Evolutionary conservation across 1,140 invertebrate genomes (phyloP), one percentile per base, ranked within the genome.

Genomic region (Eriocheir sinensis): DNA sequence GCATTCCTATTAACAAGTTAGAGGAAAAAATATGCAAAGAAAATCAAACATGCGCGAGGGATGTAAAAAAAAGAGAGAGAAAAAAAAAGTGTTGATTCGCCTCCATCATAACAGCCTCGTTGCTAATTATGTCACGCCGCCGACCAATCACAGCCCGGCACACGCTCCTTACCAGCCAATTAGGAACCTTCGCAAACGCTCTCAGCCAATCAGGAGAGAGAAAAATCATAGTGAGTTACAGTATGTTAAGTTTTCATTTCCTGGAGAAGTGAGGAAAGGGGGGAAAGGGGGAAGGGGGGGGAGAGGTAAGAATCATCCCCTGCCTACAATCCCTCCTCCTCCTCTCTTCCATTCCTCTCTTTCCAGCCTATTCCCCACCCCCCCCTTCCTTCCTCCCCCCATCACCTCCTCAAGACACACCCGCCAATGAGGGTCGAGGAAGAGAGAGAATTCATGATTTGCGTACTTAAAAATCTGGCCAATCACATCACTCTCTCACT

Each of bases 401-500:
- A n/a, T n/a, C n/a, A 21, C 60, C 60, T 72, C 21, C 60, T 72
- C 60, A n/a, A 72, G 60, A 72, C 60, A 72, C 60, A 72, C 60
- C 60, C 27, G 27, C 60, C 60, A 72, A 72, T 72, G 60, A n/a
- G 60, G 21, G 60, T 72, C 8, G 60, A 72, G 60, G 60, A 72
- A 72, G 60, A 72, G 60, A 72, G 60, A 72, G 60, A 72, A 72
- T 72, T 72, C 60, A 72, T 72, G 60, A 72, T 72, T 72, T 72
- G 60, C 27, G 27, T 12, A 72, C n/a, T n/a, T 72, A 72, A 72
- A 72, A 72, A 72, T 72, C 27, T n/a, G n/a, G 60, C 60, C 60
- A 72, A 72, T 72, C 60, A 72, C 60, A 72, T 72, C 27, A n/a
- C 60, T 8, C 60, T 72, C 21, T 72, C 27, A n/a, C 60, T n/a